Base-by-base conservation (phyloP, 1,140 invertebrate genomes). In the Heliconius hermathena region DNA sequence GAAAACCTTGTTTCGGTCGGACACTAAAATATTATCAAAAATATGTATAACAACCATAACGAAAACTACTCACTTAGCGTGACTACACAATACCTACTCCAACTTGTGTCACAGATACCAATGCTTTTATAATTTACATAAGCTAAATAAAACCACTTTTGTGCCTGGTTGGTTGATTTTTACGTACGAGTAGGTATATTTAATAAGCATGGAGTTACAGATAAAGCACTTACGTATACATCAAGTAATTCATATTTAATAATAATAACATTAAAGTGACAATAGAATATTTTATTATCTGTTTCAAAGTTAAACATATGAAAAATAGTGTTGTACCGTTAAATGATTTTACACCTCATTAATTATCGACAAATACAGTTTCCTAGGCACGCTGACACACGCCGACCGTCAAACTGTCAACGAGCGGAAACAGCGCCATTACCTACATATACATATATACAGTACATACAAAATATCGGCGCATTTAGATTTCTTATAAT, bases 361-460 rank as follows among this genome's bases (percentile, higher is more conserved):
- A 74, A 80, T 80, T 82, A 76, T 82, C 80, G 77, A 60, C 74
- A 46, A 46, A 83, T 70, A 79, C 73, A 77, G 41, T 71, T 66
- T 71, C 57, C 78, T 66, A 80, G 77, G 77, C 80, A 52, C 73
- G 81, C 82, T 83, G 82, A 84, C 74, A 79, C 77, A 71, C 66
- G 71, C 36, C 73, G 74, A 26, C 78, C 72, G 76, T 77, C 84
- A 84, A 84, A 78, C 76, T 84, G 81, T 86, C 85, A 82, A 16
- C 83, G 83, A 76, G 38, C 80, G 83, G 78, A 81, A 76, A 75
- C 46, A 33, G 74, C 70, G 66, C 46, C 29, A 36, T 66, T 66
- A 66, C 60, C 2, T 26, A 29, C 26, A 66, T 16, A 66, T 26
- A n/a, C 33, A 33, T 57, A 57, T 22, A 57, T n/a, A n/a, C 54